Percentiles rank a stretch among this genome's conserved stretches.
phyloP scores from a whole-genome alignment of 2,888 invertebrate genomes.

The Tricholauxania praeusta region DNA sequence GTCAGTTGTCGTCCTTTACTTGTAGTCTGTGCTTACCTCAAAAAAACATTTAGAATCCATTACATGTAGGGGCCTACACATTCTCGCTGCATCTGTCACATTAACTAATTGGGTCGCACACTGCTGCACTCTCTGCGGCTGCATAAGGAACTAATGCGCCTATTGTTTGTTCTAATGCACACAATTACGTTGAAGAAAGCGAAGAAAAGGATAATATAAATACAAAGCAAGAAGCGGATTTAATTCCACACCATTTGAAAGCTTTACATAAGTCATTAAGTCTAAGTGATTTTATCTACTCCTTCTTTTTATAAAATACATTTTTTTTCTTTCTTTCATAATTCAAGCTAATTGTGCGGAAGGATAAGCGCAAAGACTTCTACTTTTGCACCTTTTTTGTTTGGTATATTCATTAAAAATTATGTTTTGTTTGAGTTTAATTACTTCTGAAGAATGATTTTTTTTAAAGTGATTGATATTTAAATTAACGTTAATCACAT shows the following conservation, averaged over 20 bases:
- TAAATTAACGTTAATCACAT: too few species aligned
- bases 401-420: too few species aligned
- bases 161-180: not conserved
- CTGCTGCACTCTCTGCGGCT: constrained; percentile 10
- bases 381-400: not conserved
- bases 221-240: constrained; percentile 7
- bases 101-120: constrained; percentile 65
- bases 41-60: too few species aligned
- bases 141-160: not conserved
- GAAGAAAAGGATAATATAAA: not conserved
- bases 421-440: too few species aligned
- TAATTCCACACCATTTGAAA: constrained; percentile 11
- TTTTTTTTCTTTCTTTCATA: not conserved
- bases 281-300: constrained; percentile 16
- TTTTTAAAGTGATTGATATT: too few species aligned
- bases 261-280: constrained; percentile 16
- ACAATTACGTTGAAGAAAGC: not conserved
- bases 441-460: too few species aligned
- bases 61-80: not conserved
- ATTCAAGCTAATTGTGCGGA: constrained; percentile 29
- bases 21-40: too few species aligned
- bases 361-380: constrained; percentile 18
- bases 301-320: not conserved
- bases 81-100: constrained; percentile 46
- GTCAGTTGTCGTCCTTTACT: too few species aligned